A percentile compares a stretch with the other conserved stretches of the same genome.
Conservation (phyloP, 2,888 invertebrate species). For the Volucella zonaria region DNA sequence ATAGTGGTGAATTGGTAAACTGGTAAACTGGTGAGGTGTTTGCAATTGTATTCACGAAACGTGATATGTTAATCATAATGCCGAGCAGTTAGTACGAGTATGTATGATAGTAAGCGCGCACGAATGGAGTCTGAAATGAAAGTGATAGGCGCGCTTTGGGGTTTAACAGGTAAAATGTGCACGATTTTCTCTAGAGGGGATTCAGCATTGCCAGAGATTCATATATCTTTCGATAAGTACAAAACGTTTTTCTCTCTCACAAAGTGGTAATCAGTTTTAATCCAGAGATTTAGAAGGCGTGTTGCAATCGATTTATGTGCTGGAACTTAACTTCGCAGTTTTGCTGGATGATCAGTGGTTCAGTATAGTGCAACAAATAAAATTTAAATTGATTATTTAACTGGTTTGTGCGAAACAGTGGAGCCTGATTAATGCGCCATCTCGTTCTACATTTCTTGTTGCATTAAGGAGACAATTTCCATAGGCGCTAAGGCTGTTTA, state of each 20-base stretch:
- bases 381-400: too few species aligned
- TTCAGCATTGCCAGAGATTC: conserved; percentile 27
- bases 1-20: not conserved
- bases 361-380: too few species aligned
- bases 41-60: conserved; percentile 75
- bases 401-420: too few species aligned
- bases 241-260: conserved; percentile 52
- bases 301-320: not conserved
- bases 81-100: conserved; percentile 74
- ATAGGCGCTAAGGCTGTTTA: too few species aligned
- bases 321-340: conserved; percentile 29
- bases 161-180: conserved; percentile 60
- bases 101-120: not conserved
- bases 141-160: conserved; percentile 65
- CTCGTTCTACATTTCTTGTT: too few species aligned
- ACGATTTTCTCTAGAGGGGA: conserved; percentile 53
- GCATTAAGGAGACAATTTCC: too few species aligned
- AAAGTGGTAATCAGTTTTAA: conserved; percentile 54
- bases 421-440: too few species aligned
- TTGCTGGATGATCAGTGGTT: not conserved
- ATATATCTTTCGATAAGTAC: conserved; percentile 43
- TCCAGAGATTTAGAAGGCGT: conserved; percentile 19
- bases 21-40: conserved; percentile 1
- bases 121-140: conserved; percentile 62
- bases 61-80: conserved; percentile 82